Percentiles rank a stretch among this genome's conserved stretches.
phyloP scores from a whole-genome alignment of 2,797 vertebrate genomes.

The Sitta carolinensis region DNA sequence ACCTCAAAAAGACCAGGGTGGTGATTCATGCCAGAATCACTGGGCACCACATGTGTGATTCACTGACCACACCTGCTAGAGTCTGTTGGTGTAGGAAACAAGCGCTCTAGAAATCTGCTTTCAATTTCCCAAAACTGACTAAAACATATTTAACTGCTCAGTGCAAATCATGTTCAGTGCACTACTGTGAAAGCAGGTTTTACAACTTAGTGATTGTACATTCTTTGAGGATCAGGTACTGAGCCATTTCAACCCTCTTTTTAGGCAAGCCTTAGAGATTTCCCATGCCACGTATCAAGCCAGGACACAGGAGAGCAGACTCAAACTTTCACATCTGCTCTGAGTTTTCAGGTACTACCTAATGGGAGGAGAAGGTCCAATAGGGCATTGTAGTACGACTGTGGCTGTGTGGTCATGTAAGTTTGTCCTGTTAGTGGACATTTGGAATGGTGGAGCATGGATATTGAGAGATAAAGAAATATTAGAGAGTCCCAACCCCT shows the following conservation, averaged over 20 bases:
- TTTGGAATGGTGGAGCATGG: neutral
- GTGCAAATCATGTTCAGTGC: neutral
- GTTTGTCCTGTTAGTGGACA: neutral
- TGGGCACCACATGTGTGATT: neutral
- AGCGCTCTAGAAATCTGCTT: neutral
- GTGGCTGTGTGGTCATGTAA: fast-evolving
- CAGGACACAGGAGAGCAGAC: neutral
- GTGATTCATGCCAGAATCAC: neutral
- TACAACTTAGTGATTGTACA: neutral
- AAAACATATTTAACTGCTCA: neutral
- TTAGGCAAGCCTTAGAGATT: neutral
- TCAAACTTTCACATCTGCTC: neutral
- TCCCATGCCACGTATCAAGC: neutral
- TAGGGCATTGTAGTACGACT: neutral
- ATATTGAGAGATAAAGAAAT: neutral
- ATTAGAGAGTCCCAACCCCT: neutral
- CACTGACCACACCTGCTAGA: neutral
- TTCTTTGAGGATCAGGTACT: neutral
- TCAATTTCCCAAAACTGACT: neutral
- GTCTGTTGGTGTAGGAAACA: neutral
- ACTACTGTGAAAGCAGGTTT: neutral
- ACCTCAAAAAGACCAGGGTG: neutral
- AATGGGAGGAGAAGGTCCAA: neutral
- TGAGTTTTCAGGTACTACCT: neutral
- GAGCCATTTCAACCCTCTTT: neutral